A percentile compares a stretch with the other conserved stretches of the same genome.
phyloP scores from a whole-genome alignment of 2,113 vertebrate genomes.

The Poeciliopsis retropinna region DNA sequence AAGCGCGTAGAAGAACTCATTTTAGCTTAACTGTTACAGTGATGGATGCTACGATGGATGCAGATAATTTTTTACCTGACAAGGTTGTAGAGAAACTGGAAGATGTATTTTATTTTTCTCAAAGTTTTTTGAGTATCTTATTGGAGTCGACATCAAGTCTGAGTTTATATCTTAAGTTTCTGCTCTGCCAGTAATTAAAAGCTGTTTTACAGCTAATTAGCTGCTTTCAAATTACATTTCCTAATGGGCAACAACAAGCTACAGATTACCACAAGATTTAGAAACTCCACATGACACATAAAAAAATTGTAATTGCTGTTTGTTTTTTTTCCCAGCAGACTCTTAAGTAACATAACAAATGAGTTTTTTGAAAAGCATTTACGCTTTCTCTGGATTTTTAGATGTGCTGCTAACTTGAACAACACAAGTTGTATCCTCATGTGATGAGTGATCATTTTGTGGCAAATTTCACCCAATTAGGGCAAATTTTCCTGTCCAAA shows the following conservation, averaged over 20 bases:
- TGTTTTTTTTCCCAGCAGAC: slow-evolving; percentile 14
- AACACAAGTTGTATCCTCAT: background rate
- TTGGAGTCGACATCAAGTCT: background rate
- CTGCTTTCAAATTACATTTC: background rate
- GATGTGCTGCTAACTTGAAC: background rate
- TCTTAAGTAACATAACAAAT: slow-evolving; percentile 16
- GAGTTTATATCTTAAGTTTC: background rate
- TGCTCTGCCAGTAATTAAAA: background rate
- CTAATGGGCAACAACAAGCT: background rate
- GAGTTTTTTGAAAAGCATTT: too few species aligned
- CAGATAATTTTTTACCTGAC: too few species aligned
- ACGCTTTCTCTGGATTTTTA: background rate
- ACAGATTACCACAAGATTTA: slow-evolving; percentile 1
- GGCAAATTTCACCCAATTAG: background rate
- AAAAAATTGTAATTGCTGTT: background rate
- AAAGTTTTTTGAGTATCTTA: too few species aligned
- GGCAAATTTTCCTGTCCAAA: slow-evolving; percentile 2
- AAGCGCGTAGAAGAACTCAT: too few species aligned
- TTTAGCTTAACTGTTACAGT: too few species aligned
- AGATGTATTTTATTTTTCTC: too few species aligned
- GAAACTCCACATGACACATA: background rate
- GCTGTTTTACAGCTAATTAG: background rate
- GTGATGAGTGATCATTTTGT: background rate
- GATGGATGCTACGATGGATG: too few species aligned
- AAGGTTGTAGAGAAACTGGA: too few species aligned